Evolutionary conservation across 1,140 invertebrate genomes (phyloP), one percentile per base, ranked within the genome.

Genomic region (Glossosoma conforme): DNA sequence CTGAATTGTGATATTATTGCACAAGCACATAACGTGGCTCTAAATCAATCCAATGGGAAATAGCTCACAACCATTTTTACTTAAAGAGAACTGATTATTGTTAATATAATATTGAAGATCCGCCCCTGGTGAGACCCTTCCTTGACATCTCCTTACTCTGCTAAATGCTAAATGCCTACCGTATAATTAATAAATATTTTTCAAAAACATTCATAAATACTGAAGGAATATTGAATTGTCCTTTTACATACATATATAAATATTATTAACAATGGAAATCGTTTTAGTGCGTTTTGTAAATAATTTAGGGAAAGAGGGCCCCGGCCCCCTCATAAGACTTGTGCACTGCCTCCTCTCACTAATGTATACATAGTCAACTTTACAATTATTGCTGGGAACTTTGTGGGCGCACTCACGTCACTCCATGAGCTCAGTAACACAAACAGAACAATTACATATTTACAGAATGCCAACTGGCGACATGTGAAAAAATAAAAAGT

Each of bases 1-100:
- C 70, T 69, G 72, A 74, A 75, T 69, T 72, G 71, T 75, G 72
- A 75, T 75, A 75, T 59, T 75, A 75, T 75, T 75, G 72, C 72
- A 75, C 71, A 75, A 75, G 72, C 72, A 75, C 72, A 70, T 68
- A 68, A 50, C 69, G 71, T 72, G 69, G 72, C 72, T 70, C 69
- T 54, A 54, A 67, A 62, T 48, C 66, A 69, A 69, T 71, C 69
- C 69, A 70, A 70, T 59, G 65, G 65, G 67, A 69, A 73, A 72
- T 68, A 72, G 72, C 71, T 75, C 72, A 75, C 72, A 75, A 75
- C 71, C 72, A 70, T 72, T 68, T 57, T 58, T 58, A 58, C 56
- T 58, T 58, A 58, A 58, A 58, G 56, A 54, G 46, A 58, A 58
- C 41, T 49, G 56, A 58, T 58, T 58, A 57, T 56, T 52, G 48